phyloP scores from a whole-genome alignment of 2,113 vertebrate genomes.

The Ibidorhyncha struthersii region DNA sequence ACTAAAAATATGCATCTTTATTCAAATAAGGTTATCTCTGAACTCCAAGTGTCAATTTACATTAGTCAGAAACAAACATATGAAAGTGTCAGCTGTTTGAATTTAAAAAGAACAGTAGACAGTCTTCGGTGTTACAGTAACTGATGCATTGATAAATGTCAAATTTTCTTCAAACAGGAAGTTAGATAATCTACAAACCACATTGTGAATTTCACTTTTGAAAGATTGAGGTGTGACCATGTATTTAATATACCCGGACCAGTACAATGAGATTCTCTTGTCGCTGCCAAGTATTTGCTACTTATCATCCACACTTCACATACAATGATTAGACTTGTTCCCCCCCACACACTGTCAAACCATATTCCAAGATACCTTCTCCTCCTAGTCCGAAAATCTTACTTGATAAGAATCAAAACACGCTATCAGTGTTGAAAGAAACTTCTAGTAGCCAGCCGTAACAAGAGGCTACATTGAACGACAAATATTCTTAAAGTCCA shows the following conservation, averaged over 20 bases:
- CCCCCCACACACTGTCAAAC: background rate
- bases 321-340: background rate
- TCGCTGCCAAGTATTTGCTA: background rate
- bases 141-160: background rate
- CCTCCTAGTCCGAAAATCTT: background rate
- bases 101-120: slow-evolving; percentile 3
- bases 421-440: background rate
- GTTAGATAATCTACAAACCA: slow-evolving; percentile 7
- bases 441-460: background rate
- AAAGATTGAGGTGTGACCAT: background rate
- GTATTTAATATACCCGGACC: background rate
- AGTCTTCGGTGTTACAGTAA: slow-evolving; percentile 40
- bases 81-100: slow-evolving; percentile 48
- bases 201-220: background rate
- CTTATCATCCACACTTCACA: background rate
- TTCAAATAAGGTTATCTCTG: slow-evolving; percentile 70
- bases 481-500: background rate
- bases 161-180: slow-evolving; percentile 36
- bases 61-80: slow-evolving; percentile 52
- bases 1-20: slow-evolving; percentile 81
- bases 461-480: background rate
- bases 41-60: slow-evolving; percentile 72
- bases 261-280: background rate
- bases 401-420: background rate
- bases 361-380: background rate